Evolutionary conservation across 64 coral and sea anemone genomes (phyloP), one percentile per base, ranked within the genome.

Genomic region (Platygyra sinensis): DNA sequence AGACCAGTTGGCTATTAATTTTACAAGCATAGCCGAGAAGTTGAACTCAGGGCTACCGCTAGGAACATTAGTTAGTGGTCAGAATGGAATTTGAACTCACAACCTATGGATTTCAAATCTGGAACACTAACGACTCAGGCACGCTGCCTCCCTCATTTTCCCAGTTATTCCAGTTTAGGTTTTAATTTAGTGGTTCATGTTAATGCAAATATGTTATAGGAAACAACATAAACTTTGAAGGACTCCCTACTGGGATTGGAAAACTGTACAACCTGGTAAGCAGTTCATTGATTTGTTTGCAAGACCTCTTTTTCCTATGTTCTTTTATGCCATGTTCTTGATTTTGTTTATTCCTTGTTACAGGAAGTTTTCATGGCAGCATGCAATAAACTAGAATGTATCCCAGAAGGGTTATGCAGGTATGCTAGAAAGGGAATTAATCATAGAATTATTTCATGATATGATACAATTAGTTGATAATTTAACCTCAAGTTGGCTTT

Each of bases 151-250:
- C n/a, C n/a, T n/a, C n/a, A 9, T 54, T 54, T 38, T 38, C 36
- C 10, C 6, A 52, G 1, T 54, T 54, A 54, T 3, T 54, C 2
- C 8, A 54, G 13, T 54, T 54, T 54, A 13, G 52, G 2, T 0
- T 54, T 54, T 4, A 38, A 4, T 38, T 38, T 38, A 38, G 36
- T 38, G 36, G 36, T 38, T 38, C 36, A 38, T 38, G 36, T 38
- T 38, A 38, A 38, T 69, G n/a, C 79, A 25, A 38, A 72, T 38
- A 80, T 91, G 19, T 9, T 89, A 39, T 29, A 98, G 96, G 96
- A 38, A 98, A 98, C 73, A 98, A 98, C 76, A 92, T 98, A 75
- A 98, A 98, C 79, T 98, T 98, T 95, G 96, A 98, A 63, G 96
- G 96, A 54, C 80, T 98, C 8, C 96, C 96, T 38, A 95, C 96